Evolutionary conservation across 2,797 vertebrate genomes (phyloP).

Genomic region (Astyanax mexicanus): DNA sequence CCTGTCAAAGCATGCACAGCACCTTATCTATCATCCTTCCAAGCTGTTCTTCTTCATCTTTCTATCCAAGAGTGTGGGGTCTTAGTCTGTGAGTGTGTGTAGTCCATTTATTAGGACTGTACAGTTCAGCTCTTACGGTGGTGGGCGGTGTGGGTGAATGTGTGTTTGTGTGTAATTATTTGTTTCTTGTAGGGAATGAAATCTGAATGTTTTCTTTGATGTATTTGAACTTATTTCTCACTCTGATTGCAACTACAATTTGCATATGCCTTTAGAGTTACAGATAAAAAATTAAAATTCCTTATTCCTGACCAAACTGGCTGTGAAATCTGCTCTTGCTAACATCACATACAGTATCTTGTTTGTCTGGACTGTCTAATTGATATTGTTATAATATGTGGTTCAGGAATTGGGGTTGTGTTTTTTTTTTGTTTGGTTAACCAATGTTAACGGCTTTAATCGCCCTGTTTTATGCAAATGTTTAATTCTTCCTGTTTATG

Average conservation of each 20-base stretch:
- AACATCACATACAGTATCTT: constrained; percentile 1
- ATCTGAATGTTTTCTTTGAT: background rate
- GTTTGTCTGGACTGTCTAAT: background rate
- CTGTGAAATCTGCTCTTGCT: constrained; percentile 26
- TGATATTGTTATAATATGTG: background rate
- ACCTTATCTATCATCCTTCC: constrained; percentile 14
- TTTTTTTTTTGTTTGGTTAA: background rate
- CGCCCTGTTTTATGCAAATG: constrained; percentile 1
- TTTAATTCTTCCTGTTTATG: background rate
- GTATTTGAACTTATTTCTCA: background rate
- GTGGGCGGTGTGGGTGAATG: background rate
- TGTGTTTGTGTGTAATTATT: background rate
- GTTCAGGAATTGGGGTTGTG: constrained; percentile 1
- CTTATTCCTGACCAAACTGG: constrained; percentile 1
- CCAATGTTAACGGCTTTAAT: constrained; percentile 3
- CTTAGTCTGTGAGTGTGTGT: constrained; percentile 18
- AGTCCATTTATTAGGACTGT: constrained; percentile 3
- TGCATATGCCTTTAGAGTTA: constrained; percentile 1
- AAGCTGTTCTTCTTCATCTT: constrained; percentile 16
- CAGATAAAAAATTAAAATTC: constrained; percentile 32
- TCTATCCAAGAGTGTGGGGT: constrained; percentile 13
- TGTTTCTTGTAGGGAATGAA: constrained; percentile 2
- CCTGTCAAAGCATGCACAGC: constrained; percentile 30
- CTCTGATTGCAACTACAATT: constrained; percentile 12
- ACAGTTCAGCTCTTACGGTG: background rate